Percentiles rank a stretch among this genome's conserved stretches.
Conservation (phyloP, 1,140 invertebrate genomes). For the Acyrthosiphon pisum region DNA sequence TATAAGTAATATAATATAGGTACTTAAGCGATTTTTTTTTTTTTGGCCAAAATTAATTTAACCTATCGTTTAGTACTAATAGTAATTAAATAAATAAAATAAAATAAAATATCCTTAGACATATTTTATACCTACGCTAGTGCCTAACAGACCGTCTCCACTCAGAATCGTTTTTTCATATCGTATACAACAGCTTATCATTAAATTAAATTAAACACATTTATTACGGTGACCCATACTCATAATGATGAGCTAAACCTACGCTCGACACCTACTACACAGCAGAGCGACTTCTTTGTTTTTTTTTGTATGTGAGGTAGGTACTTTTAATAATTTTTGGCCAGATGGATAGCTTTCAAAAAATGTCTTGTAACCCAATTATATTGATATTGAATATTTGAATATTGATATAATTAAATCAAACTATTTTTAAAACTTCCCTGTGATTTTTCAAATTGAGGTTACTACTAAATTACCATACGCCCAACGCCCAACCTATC, state of each 20-base stretch:
- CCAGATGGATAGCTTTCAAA: neutral
- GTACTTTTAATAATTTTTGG: neutral
- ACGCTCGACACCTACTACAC: neutral
- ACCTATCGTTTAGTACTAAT: too few species aligned
- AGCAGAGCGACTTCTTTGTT: neutral
- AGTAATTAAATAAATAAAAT: too few species aligned
- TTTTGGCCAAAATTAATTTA: too few species aligned
- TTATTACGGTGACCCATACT: neutral
- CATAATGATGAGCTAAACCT: neutral
- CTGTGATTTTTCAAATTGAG: neutral
- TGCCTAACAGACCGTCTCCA: neutral
- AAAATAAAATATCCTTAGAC: neutral
- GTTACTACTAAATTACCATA: neutral
- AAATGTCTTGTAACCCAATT: neutral
- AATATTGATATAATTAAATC: neutral
- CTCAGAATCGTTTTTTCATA: neutral
- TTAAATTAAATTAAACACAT: neutral
- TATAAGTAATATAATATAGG: too few species aligned
- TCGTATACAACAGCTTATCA: neutral
- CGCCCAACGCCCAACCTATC: constrained; percentile 7
- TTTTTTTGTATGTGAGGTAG: neutral
- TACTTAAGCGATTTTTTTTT: too few species aligned
- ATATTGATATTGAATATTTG: too few species aligned
- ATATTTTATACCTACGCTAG: neutral
- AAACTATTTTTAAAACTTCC: neutral